Evolutionary conservation across 2,113 vertebrate genomes (phyloP).

Genomic region (Pithys albifrons): DNA sequence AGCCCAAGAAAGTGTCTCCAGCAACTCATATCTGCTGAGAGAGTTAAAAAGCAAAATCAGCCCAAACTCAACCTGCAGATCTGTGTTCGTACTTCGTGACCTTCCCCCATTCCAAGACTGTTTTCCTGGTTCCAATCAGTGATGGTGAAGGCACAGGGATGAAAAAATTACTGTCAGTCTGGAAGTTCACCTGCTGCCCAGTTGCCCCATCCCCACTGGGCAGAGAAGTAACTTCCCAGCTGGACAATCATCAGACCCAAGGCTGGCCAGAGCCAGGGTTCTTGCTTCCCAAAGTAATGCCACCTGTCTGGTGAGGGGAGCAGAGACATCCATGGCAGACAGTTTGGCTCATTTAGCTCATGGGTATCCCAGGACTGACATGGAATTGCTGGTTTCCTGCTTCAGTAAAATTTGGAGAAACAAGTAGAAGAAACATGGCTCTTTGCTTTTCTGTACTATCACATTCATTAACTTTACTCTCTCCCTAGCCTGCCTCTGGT

Average conservation of each 20-base stretch:
- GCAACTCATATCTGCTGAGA: background rate
- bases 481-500: constrained; percentile 38
- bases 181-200: background rate
- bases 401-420: constrained; percentile 16
- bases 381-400: background rate
- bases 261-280: background rate
- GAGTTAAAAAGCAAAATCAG: background rate
- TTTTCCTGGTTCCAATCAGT: accelerated
- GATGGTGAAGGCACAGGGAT: no score
- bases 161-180: background rate
- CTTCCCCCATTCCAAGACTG: no score
- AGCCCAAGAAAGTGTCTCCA: background rate
- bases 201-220: background rate
- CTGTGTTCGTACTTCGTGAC: background rate
- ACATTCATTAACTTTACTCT: constrained; percentile 60
- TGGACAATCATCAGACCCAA: background rate
- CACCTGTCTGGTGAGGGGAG: background rate
- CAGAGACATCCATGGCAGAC: background rate
- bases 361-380: background rate
- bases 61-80: accelerated
- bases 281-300: background rate
- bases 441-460: constrained; percentile 21
- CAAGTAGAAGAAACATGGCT: background rate
- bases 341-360: background rate
- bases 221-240: background rate